These are phyloP conservation scores for Autographa gamma DNA, from an alignment of 2,888 invertebrate species.

Conservation along the genomic window DNA sequence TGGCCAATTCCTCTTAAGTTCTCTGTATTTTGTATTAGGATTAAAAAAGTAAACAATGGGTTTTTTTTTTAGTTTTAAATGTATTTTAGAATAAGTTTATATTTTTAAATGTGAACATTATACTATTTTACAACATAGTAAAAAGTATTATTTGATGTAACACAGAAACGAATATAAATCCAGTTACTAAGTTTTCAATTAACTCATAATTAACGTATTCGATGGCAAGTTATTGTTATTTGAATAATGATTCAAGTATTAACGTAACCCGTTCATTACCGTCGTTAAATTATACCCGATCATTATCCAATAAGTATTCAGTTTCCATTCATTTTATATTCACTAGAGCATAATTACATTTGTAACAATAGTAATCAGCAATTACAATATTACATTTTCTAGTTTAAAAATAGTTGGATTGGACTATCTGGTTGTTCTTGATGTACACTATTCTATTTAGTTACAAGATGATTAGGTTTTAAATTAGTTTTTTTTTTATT, in stretches of 20 bases:
- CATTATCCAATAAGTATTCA: constrained; percentile 3
- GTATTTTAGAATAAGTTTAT: too few species aligned
- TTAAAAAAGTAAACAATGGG: too few species aligned
- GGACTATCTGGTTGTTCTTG: neutral
- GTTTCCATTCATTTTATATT: neutral
- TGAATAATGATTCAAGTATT: constrained; percentile 6
- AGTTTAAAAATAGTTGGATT: neutral
- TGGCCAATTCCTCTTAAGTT: too few species aligned
- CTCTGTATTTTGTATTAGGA: too few species aligned
- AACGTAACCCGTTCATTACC: neutral
- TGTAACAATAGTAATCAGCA: constrained; percentile 4
- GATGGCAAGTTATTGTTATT: constrained; percentile 3
- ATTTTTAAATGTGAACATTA: too few species aligned
- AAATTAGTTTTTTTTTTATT: too few species aligned
- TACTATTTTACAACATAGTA: too few species aligned
- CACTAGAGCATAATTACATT: neutral
- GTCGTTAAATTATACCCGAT: constrained; percentile 3
- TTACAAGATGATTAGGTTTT: too few species aligned
- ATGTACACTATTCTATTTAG: neutral
- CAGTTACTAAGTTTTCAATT: neutral
- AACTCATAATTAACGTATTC: neutral
- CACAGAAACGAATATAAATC: neutral
- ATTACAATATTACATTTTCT: neutral
- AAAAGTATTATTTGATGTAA: too few species aligned
- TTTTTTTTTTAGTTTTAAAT: too few species aligned